phyloP scores from a whole-genome alignment of 2,797 vertebrate genomes.

The Mionectes olivaceus region DNA sequence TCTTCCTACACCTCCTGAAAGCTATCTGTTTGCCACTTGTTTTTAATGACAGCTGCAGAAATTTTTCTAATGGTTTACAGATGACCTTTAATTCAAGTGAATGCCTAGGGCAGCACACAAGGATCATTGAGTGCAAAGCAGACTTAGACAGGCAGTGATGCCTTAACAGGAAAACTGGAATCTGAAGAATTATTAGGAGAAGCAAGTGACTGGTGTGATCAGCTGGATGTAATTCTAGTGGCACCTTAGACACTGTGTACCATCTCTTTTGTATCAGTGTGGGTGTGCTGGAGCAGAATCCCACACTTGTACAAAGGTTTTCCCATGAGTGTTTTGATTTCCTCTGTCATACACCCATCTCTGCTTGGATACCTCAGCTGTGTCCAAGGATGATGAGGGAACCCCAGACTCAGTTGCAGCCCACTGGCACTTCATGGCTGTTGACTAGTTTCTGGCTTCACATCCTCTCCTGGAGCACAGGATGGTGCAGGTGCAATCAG shows the following conservation, averaged over 20 bases:
- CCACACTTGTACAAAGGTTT: background rate
- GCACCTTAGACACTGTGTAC: background rate
- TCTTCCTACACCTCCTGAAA: background rate
- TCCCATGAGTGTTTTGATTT: background rate
- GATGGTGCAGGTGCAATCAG: background rate
- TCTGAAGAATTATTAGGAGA: background rate
- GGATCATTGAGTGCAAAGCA: background rate
- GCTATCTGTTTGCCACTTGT: background rate
- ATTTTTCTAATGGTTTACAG: background rate
- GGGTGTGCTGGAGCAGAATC: background rate
- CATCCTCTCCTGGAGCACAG: background rate
- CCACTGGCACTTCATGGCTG: background rate
- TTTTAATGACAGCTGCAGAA: background rate
- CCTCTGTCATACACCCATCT: background rate
- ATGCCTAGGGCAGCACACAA: fast-evolving
- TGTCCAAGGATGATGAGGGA: background rate
- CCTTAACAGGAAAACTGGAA: background rate
- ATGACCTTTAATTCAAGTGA: background rate
- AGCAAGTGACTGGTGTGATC: background rate
- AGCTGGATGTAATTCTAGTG: background rate
- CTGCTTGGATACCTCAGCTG: background rate
- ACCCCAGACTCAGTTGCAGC: background rate
- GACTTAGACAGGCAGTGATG: background rate
- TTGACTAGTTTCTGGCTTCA: background rate
- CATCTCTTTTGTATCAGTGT: background rate